phyloP scores from a whole-genome alignment of 2,797 vertebrate genomes.

The Acanthurus tractus region DNA sequence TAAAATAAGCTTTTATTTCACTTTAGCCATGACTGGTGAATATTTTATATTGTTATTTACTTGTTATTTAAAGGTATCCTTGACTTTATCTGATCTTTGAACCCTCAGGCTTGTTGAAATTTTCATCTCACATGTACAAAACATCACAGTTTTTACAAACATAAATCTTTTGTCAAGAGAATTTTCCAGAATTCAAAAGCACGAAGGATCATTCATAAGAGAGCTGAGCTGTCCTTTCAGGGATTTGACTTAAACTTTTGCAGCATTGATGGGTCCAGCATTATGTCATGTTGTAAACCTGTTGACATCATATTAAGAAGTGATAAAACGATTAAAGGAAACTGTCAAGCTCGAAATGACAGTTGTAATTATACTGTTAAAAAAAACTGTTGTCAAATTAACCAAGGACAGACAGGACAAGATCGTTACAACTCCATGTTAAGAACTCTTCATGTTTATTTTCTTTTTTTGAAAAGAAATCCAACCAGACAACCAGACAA shows the following conservation, averaged over 20 bases:
- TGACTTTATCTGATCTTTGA: background rate
- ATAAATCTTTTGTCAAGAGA: too few species aligned
- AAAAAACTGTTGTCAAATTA: background rate
- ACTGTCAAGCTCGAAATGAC: background rate
- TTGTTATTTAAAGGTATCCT: background rate
- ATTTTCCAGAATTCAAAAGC: too few species aligned
- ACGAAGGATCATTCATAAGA: too few species aligned
- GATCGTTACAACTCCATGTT: background rate
- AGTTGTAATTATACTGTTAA: background rate
- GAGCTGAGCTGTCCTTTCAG: background rate
- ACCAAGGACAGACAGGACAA: background rate
- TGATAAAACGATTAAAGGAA: background rate
- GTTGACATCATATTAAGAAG: background rate
- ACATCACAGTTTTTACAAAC: too few species aligned
- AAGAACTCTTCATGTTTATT: slow-evolving; percentile 53
- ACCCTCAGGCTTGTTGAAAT: background rate
- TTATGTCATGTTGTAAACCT: background rate
- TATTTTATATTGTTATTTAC: background rate
- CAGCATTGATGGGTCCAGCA: background rate
- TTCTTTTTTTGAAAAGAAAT: slow-evolving; percentile 26
- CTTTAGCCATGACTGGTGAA: background rate
- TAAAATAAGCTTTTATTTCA: background rate
- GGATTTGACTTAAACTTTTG: too few species aligned
- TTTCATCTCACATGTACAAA: too few species aligned
- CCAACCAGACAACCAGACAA: slow-evolving; percentile 5